A percentile compares a stretch with the other conserved stretches of the same genome.
phyloP scores from a whole-genome alignment of 1,140 invertebrate genomes.

The Lethocerus indicus region DNA sequence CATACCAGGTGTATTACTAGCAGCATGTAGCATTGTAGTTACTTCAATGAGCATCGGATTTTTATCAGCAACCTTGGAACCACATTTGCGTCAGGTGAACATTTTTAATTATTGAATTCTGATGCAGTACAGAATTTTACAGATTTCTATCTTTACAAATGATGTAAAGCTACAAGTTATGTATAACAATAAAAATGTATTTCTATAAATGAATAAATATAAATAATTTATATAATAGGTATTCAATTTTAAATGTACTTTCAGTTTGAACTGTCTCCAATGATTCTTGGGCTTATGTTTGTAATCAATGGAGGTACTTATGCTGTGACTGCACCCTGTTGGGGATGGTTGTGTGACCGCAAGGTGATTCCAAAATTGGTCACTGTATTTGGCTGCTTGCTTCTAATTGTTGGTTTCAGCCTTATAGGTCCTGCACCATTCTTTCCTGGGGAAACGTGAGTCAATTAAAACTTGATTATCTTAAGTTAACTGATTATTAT shows the following conservation, averaged over 20 bases:
- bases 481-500: not conserved
- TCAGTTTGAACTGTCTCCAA: slow-evolving; percentile 46
- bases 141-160: not conserved
- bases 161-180: not conserved
- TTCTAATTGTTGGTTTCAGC: slow-evolving; percentile 44
- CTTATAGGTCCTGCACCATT: slow-evolving; percentile 61
- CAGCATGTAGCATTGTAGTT: slow-evolving; percentile 47
- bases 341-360: slow-evolving; percentile 64
- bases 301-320: slow-evolving; percentile 75
- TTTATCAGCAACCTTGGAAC: slow-evolving; percentile 62
- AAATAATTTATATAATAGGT: not conserved
- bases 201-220: not conserved
- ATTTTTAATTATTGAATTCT: not conserved
- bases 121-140: too few species aligned
- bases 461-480: too few species aligned
- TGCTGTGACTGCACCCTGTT: slow-evolving; percentile 58
- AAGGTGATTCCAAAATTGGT: slow-evolving; percentile 41
- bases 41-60: slow-evolving; percentile 70
- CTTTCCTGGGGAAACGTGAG: slow-evolving; percentile 25
- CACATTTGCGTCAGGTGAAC: slow-evolving; percentile 49
- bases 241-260: slow-evolving; percentile 3
- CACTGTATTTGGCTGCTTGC: slow-evolving; percentile 43
- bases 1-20: slow-evolving; percentile 49
- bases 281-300: slow-evolving; percentile 68
- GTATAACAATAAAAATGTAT: not conserved